phyloP scores from a whole-genome alignment of 2,797 vertebrate species.

The Aerospiza tachiro region DNA sequence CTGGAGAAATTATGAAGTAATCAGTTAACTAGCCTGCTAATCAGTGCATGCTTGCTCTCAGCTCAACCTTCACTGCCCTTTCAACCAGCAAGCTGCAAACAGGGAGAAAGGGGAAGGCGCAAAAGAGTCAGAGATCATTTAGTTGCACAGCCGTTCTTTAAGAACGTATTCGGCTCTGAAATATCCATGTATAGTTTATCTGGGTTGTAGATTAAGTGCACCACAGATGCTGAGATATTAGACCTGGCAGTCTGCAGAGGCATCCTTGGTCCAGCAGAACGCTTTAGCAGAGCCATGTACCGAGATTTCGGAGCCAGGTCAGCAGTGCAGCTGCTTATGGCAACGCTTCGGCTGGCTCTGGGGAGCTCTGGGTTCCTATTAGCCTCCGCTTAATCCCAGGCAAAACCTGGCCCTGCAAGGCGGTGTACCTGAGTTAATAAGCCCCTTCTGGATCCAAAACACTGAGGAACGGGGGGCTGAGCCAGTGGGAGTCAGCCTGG shows the following conservation, averaged over 20 bases:
- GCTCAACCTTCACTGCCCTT: not conserved
- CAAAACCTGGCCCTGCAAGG: constrained; percentile 7
- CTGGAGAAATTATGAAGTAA: not conserved
- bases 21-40: not conserved
- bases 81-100: not conserved
- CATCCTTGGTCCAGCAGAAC: not conserved
- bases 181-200: rapidly evolving
- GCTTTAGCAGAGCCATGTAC: not conserved
- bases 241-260: not conserved
- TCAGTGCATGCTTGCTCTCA: not conserved
- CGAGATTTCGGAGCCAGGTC: not conserved
- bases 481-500: not conserved
- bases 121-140: rapidly evolving
- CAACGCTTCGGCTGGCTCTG: not conserved
- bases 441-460: not conserved
- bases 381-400: not conserved
- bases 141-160: rapidly evolving
- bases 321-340: not conserved
- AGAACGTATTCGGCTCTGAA: not conserved
- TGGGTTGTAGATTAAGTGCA: not conserved
- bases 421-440: not conserved
- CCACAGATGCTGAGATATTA: not conserved
- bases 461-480: not conserved
- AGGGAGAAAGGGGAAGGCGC: not conserved
- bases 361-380: not conserved